A percentile compares a stretch with the other conserved stretches of the same genome.
phyloP scores from a whole-genome alignment of 2,888 invertebrate species.

The Alviniconcha strummeri region DNA sequence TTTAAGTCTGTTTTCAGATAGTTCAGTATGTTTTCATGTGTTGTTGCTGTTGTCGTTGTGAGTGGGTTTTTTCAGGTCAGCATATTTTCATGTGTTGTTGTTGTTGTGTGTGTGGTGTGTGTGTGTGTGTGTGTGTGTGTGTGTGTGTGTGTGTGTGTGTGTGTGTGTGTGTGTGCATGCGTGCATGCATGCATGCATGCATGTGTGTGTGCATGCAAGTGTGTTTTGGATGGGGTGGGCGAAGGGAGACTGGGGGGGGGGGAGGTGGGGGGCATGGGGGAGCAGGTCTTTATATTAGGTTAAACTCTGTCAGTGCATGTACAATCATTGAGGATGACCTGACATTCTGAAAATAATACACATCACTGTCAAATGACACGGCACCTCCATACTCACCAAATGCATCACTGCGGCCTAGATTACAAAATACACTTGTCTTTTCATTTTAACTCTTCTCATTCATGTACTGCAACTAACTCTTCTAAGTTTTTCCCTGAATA shows the following conservation, averaged over 20 bases:
- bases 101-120: background rate
- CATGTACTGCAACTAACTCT: too few relatives aligned
- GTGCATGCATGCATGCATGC: background rate
- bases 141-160: too few relatives aligned
- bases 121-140: background rate
- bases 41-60: background rate
- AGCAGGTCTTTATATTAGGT: too few relatives aligned
- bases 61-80: background rate
- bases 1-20: too few relatives aligned
- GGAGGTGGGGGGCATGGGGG: too few relatives aligned
- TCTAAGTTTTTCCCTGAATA: too few relatives aligned
- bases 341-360: too few relatives aligned
- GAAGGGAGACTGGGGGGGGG: too few relatives aligned
- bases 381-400: conserved; percentile 22
- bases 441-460: too few relatives aligned
- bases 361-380: background rate
- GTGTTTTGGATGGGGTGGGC: too few relatives aligned
- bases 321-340: too few relatives aligned
- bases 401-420: conserved; percentile 19
- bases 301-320: too few relatives aligned
- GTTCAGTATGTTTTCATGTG: background rate
- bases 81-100: background rate
- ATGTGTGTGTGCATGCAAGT: background rate
- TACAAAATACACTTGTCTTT: background rate
- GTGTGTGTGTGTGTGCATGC: background rate